phyloP scores from a whole-genome alignment of 2,888 invertebrate species.

The Rhagonycha lutea region DNA sequence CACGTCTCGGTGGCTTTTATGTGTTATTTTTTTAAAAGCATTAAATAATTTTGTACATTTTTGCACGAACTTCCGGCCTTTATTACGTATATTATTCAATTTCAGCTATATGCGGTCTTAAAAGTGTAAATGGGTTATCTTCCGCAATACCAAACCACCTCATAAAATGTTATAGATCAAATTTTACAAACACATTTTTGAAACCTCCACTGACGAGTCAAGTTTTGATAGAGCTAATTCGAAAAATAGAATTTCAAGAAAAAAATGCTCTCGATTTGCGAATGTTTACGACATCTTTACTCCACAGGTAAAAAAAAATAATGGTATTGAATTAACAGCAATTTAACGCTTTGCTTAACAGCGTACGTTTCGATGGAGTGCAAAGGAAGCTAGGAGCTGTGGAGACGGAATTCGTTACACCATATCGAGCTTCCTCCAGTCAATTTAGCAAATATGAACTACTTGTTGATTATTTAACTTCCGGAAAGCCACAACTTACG shows the following conservation, averaged over 20 bases:
- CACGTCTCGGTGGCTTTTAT: background rate
- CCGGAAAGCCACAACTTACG: conserved; percentile 52
- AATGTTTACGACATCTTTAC: conserved; percentile 59
- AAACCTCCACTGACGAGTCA: conserved; percentile 63
- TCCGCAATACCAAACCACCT: conserved; percentile 61
- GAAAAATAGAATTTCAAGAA: conserved; percentile 62
- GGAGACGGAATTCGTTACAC: conserved; percentile 59
- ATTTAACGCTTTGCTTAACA: conserved; percentile 39
- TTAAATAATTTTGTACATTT: background rate
- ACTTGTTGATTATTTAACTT: conserved; percentile 63
- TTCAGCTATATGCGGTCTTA: background rate
- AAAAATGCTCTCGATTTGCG: conserved; percentile 61
- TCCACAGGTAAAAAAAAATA: conserved; percentile 59
- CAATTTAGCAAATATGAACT: conserved; percentile 65
- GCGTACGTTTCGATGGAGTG: conserved; percentile 66
- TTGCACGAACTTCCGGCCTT: background rate
- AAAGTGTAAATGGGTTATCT: conserved; percentile 28
- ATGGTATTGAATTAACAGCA: conserved; percentile 16
- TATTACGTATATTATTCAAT: background rate
- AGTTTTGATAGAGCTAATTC: conserved; percentile 63
- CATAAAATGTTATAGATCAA: conserved; percentile 62
- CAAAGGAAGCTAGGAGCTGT: conserved; percentile 56
- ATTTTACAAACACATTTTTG: conserved; percentile 51
- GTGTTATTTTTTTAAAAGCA: background rate
- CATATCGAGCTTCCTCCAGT: conserved; percentile 62